These are phyloP conservation scores for Morphnarchus princeps DNA, from an alignment of 2,113 vertebrate genomes.

Conservation along the genomic window DNA sequence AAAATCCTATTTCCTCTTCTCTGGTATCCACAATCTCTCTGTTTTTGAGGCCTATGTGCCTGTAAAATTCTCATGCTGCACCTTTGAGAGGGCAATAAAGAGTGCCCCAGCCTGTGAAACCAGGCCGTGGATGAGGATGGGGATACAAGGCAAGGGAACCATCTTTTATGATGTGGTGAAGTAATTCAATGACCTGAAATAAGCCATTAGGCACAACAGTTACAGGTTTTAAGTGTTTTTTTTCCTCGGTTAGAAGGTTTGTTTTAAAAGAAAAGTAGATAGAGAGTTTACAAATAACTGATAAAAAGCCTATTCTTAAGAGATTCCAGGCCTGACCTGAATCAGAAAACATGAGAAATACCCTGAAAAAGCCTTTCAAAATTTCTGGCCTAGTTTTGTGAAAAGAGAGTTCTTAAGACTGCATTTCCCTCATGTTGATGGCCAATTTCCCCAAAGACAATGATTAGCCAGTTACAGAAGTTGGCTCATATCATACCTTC, in stretches of 20 bases:
- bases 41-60: not conserved
- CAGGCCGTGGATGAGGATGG: not conserved
- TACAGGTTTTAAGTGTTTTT: not conserved
- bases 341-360: not conserved
- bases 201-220: accelerated
- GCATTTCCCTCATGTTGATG: not conserved
- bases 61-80: not conserved
- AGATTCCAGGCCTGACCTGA: not conserved
- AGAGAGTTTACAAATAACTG: not conserved
- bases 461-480: not conserved
- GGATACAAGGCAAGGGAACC: not conserved
- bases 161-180: not conserved
- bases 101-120: not conserved
- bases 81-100: not conserved
- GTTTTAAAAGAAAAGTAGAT: not conserved
- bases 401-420: not conserved
- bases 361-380: not conserved
- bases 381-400: not conserved
- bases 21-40: not conserved
- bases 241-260: not conserved
- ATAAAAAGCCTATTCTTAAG: not conserved
- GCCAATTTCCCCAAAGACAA: not conserved
- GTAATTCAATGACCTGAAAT: not conserved
- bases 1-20: not conserved
- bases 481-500: not conserved